A percentile compares a stretch with the other conserved stretches of the same genome.
Conservation (phyloP, 1,140 invertebrate genomes). For the Frieseomelitta varia region DNA sequence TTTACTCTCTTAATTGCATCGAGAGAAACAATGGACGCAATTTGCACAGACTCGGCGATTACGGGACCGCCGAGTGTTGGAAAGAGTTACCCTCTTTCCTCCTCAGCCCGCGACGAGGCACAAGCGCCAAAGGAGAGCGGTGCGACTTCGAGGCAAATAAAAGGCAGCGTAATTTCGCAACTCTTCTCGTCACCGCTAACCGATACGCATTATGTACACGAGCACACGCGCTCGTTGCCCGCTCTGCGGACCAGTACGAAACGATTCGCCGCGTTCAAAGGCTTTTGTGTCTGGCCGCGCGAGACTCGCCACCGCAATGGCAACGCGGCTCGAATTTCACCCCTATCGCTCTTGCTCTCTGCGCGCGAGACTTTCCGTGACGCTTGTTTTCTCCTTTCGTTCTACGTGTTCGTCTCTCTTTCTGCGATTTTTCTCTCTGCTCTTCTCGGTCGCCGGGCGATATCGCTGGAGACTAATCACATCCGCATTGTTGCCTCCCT, state of each 20-base stretch:
- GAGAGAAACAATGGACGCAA: background rate
- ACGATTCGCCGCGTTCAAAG: constrained; percentile 53
- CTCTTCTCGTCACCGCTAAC: constrained; percentile 19
- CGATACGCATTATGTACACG: constrained; percentile 46
- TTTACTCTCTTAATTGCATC: background rate
- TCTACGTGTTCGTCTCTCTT: constrained; percentile 13
- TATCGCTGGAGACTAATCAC: constrained; percentile 59
- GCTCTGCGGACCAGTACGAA: constrained; percentile 24
- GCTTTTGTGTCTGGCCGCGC: constrained; percentile 32
- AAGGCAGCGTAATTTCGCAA: constrained; percentile 43
- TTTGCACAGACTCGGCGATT: background rate
- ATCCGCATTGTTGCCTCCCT: constrained; percentile 49
- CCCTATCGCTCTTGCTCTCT: background rate
- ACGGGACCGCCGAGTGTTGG: background rate
- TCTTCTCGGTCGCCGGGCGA: constrained; percentile 15
- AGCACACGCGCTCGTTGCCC: constrained; percentile 6
- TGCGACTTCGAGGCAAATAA: constrained; percentile 11
- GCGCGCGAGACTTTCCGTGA: background rate
- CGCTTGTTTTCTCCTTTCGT: background rate
- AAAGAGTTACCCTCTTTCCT: background rate
- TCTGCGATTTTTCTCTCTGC: background rate
- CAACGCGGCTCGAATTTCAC: constrained; percentile 16
- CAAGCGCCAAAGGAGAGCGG: constrained; percentile 2
- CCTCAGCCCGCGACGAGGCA: background rate
- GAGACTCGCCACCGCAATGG: background rate